phyloP scores from a whole-genome alignment of 2,888 invertebrate genomes.

The Chrysina gloriosa region DNA sequence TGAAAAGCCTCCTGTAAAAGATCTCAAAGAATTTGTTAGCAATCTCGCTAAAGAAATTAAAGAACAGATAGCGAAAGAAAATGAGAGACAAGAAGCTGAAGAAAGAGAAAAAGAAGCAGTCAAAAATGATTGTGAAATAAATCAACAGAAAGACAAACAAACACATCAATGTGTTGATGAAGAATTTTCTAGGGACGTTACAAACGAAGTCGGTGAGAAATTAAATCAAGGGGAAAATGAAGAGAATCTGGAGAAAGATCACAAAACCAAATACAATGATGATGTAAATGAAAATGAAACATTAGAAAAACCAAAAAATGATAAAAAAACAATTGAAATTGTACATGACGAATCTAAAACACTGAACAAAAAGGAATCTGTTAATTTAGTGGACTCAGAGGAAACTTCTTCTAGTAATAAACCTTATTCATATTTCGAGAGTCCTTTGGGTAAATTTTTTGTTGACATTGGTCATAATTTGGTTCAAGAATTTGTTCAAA shows the following conservation, averaged over 20 bases:
- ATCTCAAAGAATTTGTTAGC: slow-evolving; percentile 78
- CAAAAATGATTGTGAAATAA: slow-evolving; percentile 41
- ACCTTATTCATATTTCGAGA: slow-evolving; percentile 79
- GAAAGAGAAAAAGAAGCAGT: slow-evolving; percentile 58
- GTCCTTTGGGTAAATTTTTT: slow-evolving; percentile 90
- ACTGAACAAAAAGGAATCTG: slow-evolving; percentile 43
- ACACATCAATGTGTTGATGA: slow-evolving; percentile 45
- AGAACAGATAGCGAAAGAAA: slow-evolving; percentile 70
- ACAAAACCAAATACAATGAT: slow-evolving; percentile 61
- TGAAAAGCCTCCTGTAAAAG: slow-evolving; percentile 86
- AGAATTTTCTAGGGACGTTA: slow-evolving; percentile 47
- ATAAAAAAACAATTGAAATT: slow-evolving; percentile 54
- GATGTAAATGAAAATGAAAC: slow-evolving; percentile 68
- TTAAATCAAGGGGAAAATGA: slow-evolving; percentile 69
- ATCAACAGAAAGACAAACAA: slow-evolving; percentile 5
- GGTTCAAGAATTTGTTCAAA: slow-evolving; percentile 93
- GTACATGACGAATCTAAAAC: slow-evolving; percentile 53
- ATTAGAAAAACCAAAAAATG: slow-evolving; percentile 55
- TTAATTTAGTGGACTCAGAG: slow-evolving; percentile 55
- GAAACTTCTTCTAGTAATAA: slow-evolving; percentile 49
- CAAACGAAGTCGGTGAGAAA: slow-evolving; percentile 58
- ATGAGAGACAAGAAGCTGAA: slow-evolving; percentile 59
- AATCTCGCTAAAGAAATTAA: slow-evolving; percentile 74
- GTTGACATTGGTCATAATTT: slow-evolving; percentile 91
- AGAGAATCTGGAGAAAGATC: slow-evolving; percentile 71